A percentile compares a stretch with the other conserved stretches of the same genome.
phyloP scores from a whole-genome alignment of 2,113 vertebrate species.

The Petromus typicus region DNA sequence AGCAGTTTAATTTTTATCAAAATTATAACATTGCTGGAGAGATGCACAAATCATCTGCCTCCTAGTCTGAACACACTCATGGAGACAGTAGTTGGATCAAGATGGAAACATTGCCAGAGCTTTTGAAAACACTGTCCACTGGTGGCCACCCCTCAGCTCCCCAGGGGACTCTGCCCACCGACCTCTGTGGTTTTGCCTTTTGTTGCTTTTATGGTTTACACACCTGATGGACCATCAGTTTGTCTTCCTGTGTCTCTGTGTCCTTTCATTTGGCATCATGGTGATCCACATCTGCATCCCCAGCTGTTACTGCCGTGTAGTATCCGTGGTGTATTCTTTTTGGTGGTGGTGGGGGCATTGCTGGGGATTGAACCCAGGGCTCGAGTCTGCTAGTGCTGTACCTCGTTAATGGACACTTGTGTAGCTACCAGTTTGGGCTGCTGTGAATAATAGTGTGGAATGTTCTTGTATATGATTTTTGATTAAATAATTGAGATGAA shows the following conservation, averaged over 20 bases:
- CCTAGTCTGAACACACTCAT: neutral
- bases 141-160: neutral
- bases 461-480: neutral
- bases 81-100: neutral
- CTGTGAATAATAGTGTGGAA: neutral
- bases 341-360: neutral
- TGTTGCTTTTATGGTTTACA: neutral
- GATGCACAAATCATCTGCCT: neutral
- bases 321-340: neutral
- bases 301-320: constrained; percentile 42
- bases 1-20: constrained; percentile 75
- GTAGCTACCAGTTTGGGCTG: neutral
- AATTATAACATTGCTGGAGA: neutral
- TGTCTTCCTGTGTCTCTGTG: neutral
- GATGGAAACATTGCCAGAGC: neutral
- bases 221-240: neutral
- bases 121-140: neutral
- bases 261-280: constrained; percentile 73
- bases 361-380: neutral
- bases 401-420: neutral
- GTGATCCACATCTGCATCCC: constrained; percentile 69
- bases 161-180: neutral
- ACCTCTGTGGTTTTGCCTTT: neutral
- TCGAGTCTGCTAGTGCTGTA: neutral
- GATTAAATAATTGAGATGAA: neutral